phyloP scores from a whole-genome alignment of 2,888 invertebrate genomes.

The Trichacis sp. region DNA sequence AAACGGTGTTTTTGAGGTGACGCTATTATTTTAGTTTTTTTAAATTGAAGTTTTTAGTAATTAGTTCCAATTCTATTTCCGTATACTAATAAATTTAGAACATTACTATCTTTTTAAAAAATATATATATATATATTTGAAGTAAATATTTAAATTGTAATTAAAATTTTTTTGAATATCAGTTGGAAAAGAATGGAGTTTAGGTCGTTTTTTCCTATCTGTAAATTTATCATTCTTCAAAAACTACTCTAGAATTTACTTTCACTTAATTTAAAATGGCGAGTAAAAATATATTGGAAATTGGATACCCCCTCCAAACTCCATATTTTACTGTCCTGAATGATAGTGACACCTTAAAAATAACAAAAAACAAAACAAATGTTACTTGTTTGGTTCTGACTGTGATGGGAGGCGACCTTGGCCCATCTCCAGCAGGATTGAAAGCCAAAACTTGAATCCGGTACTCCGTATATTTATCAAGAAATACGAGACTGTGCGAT shows the following conservation, averaged over 20 bases:
- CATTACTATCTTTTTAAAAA: too few species aligned
- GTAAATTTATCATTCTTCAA: background rate
- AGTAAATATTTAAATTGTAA: too few species aligned
- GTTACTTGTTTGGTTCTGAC: constrained; percentile 80
- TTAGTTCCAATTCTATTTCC: too few species aligned
- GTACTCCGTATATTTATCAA: constrained; percentile 94
- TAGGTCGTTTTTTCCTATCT: background rate
- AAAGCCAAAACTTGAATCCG: constrained; percentile 92
- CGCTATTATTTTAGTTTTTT: too few species aligned
- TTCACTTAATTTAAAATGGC: background rate
- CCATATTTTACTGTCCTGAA: background rate
- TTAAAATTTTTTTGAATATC: too few species aligned
- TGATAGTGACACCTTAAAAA: too few species aligned
- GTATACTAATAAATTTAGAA: too few species aligned
- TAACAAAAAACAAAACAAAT: constrained; percentile 56
- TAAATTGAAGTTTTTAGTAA: too few species aligned
- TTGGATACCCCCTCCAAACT: background rate
- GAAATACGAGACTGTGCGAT: constrained; percentile 85
- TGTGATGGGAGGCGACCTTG: constrained; percentile 82
- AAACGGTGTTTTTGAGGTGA: too few species aligned
- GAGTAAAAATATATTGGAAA: background rate
- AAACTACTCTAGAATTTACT: background rate
- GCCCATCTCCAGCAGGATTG: constrained; percentile 98
- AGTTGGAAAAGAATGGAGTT: too few species aligned
- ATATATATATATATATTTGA: too few species aligned